Evolutionary conservation across 2,888 invertebrate species (phyloP).

Genomic region (Beris chalybata): DNA sequence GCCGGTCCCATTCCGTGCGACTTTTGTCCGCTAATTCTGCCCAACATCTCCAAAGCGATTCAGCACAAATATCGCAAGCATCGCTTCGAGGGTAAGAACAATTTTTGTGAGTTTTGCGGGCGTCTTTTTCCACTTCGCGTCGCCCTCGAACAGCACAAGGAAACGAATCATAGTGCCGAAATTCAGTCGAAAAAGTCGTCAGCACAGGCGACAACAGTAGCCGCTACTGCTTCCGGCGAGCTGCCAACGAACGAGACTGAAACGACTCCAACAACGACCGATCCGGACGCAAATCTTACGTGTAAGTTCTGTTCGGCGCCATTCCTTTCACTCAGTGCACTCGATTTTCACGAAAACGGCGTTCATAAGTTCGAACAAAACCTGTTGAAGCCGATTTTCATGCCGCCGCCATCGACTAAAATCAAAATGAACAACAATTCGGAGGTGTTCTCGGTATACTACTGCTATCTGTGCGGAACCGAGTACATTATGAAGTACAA

Average conservation of each 20-base stretch:
- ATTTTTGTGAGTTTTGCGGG: conserved; percentile 69
- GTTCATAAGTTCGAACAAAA: conserved; percentile 39
- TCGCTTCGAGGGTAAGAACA: conserved; percentile 64
- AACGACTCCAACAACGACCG: not conserved
- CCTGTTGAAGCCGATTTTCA: conserved; percentile 56
- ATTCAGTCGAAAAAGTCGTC: not conserved
- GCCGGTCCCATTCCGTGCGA: conserved; percentile 59
- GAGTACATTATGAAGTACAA: conserved; percentile 70
- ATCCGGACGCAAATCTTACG: not conserved
- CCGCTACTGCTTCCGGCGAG: not conserved
- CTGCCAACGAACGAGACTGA: too few species aligned
- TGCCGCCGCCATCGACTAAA: conserved; percentile 60
- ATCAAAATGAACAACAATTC: conserved; percentile 59
- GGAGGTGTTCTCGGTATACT: conserved; percentile 58
- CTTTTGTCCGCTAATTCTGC: conserved; percentile 63
- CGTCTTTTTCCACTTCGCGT: conserved; percentile 70
- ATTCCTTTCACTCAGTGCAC: conserved; percentile 33
- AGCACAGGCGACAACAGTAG: not conserved
- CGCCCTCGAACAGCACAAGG: conserved; percentile 34
- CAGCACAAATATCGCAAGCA: conserved; percentile 69
- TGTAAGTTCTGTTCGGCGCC: conserved; percentile 32
- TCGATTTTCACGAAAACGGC: conserved; percentile 34
- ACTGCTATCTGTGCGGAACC: conserved; percentile 65
- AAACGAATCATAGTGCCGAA: conserved; percentile 40
- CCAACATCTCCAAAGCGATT: conserved; percentile 65